Evolutionary conservation across 2,797 vertebrate species (phyloP), one percentile per base, ranked within the genome.

Genomic region (Notolabrus celidotus): DNA sequence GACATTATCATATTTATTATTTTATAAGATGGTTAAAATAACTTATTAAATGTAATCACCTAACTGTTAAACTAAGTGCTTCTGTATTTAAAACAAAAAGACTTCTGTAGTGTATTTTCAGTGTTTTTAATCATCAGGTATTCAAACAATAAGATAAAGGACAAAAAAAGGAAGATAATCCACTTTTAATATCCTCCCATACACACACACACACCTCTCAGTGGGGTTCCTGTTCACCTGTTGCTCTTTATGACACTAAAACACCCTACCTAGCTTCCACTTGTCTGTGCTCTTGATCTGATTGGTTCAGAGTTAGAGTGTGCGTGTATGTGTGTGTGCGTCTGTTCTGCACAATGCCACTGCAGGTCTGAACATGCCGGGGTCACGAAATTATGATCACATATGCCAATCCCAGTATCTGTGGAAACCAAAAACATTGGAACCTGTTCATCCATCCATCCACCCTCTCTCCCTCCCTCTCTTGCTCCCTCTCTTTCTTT

Each of bases 381-480:
- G 76, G 93, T 92, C 93, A 90, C 85, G 86, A 91, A 93, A 92
- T 93, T 89, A 92, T 92, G 91, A 91, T 93, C 84, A 88, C 94
- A 91, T 91, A 90, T 96, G 96, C 95, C 96, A 96, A 94, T 94
- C 92, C 92, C 94, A 91, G 97, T 99, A 96, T 97, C 97, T 99
- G 96, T 99, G 97, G 98, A 97, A 97, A 99, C 97, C 94, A 94
- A 94, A 96, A 98, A 98, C 97, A 99, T 92, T 91, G 95, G 95
- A 97, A 97, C 96, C 96, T 95, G 96, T 98, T 95, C 92, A 89
- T 96, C 94, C 94, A 84, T 85, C 59, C 71, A 29, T 63, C 78
- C 50, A 1, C 55, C 51, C 56, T 69, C 75, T 57, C 69, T 67
- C 65, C 66, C 45, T 59, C 36, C 54, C 56, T 52, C 54, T 54